Percentiles rank a stretch among this genome's conserved stretches.
Conservation (phyloP, 2,888 invertebrate genomes). For the Cryptocheilus praepositus region DNA sequence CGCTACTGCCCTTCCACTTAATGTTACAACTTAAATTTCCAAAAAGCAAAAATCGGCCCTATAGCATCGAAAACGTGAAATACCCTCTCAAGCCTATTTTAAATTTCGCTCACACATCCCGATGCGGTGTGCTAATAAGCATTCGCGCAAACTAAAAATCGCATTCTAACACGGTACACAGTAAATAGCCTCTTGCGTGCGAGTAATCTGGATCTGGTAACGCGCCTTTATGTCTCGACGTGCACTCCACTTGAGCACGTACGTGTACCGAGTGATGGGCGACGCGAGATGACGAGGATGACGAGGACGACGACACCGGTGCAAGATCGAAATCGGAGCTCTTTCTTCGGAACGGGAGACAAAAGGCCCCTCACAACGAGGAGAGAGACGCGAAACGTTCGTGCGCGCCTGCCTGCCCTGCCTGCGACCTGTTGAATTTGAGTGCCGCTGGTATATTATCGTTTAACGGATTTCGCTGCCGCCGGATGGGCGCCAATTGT, state of each 20-base stretch:
- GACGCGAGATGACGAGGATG: not conserved
- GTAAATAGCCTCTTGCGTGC: conserved; percentile 14
- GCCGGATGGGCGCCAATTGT: not conserved
- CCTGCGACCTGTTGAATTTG: conserved; percentile 49
- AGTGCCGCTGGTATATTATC: conserved; percentile 20
- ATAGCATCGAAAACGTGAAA: too few species aligned
- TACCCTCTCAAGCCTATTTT: too few species aligned
- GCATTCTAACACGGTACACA: too few species aligned
- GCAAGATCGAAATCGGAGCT: conserved; percentile 63
- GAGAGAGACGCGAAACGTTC: conserved; percentile 31
- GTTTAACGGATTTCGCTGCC: conserved; percentile 41
- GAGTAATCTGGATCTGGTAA: conserved; percentile 46
- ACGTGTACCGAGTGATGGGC: conserved; percentile 24
- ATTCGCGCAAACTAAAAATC: too few species aligned
- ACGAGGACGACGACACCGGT: not conserved
- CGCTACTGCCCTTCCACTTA: too few species aligned
- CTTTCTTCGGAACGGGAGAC: conserved; percentile 52
- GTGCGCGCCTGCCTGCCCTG: too few species aligned
- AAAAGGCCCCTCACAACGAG: conserved; percentile 42
- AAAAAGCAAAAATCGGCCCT: too few species aligned
- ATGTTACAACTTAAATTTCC: too few species aligned
- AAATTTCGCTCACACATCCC: too few species aligned
- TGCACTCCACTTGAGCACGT: conserved; percentile 51
- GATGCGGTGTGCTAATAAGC: too few species aligned
- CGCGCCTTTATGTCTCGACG: conserved; percentile 56